Base-by-base conservation (phyloP, 2,888 invertebrate genomes). In the Mylabris sibirica region DNA sequence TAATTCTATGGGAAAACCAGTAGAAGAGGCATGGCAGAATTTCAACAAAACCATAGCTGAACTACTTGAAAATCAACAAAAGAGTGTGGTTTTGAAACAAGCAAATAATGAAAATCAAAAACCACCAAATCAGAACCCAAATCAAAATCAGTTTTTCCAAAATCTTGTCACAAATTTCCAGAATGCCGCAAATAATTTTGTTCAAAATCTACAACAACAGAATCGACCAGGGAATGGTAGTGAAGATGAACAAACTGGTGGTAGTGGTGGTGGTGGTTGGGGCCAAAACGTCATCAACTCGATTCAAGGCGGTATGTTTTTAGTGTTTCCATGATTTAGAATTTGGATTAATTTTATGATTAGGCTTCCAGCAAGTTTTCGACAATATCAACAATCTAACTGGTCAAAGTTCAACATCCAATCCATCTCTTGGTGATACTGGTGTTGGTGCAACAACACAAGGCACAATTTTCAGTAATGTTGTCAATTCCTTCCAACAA, bases 151-250 rank as follows among this genome's bases (percentile, higher is more conserved):
- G 20, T 65, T 73, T 20, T 20, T 69, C n/a, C 67, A 73, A 62
- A 72, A 65, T 60, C 34, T 75, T 24, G n/a, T 72, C 5, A 59
- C 60, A 57, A 68, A 67, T 62, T 69, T 74, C 38, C 72, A 73
- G 60, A 63, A 68, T 9, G 68, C 67, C 24, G 61, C 68, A 49
- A 71, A 59, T n/a, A 73, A 73, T 60, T 75, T 74, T 57, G 60
- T 74, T n/a, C 22, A 65, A 14, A 65, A 57, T 41, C 59, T 71
- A 26, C 64, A 63, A 17, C 60, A 63, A 41, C 59, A 64, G n/a
- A 57, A 68, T 5, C 38, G 66, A 49, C 67, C 64, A 53, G 49
- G 44, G 1, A 61, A 63, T 30, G 72, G 68, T n/a, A 66, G 65
- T 20, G 69, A 65, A 22, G 69, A 70, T 34, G 73, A 75, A 63